Evolutionary conservation across 1,140 invertebrate genomes (phyloP).

Genomic region (Elymnias hypermnestra): DNA sequence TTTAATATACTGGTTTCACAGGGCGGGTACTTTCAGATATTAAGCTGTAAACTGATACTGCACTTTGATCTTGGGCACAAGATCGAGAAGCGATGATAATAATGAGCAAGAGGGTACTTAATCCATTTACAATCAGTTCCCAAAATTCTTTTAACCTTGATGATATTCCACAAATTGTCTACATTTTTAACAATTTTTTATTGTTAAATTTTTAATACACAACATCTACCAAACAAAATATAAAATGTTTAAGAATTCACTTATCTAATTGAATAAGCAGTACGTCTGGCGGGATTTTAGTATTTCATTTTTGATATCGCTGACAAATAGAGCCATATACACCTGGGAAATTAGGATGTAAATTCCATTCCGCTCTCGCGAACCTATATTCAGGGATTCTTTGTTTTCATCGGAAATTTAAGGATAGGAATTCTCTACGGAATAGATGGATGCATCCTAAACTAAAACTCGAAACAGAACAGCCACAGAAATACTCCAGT

Average conservation of each 20-base stretch:
- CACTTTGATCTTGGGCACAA: too few relatives aligned
- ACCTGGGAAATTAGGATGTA: slow-evolving; percentile 71
- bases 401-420: slow-evolving; percentile 70
- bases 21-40: too few relatives aligned
- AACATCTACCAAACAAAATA: too few relatives aligned
- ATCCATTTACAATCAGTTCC: too few relatives aligned
- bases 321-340: slow-evolving; percentile 56
- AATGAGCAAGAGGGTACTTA: too few relatives aligned
- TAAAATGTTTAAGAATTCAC: background rate
- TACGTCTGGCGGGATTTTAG: background rate
- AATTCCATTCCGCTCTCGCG: slow-evolving; percentile 60
- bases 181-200: too few relatives aligned
- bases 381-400: slow-evolving; percentile 64
- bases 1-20: too few relatives aligned
- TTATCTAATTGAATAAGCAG: background rate
- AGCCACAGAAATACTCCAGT: background rate
- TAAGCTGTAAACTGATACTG: too few relatives aligned
- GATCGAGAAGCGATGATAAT: too few relatives aligned
- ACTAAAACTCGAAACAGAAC: slow-evolving; percentile 1
- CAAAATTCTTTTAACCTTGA: too few relatives aligned
- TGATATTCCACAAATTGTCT: too few relatives aligned
- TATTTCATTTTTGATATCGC: slow-evolving; percentile 49
- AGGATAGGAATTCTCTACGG: slow-evolving; percentile 23
- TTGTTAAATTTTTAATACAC: too few relatives aligned
- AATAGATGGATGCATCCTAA: background rate